Evolutionary conservation across 2,888 invertebrate species (phyloP).

Genomic region (Bombyx huttoni): DNA sequence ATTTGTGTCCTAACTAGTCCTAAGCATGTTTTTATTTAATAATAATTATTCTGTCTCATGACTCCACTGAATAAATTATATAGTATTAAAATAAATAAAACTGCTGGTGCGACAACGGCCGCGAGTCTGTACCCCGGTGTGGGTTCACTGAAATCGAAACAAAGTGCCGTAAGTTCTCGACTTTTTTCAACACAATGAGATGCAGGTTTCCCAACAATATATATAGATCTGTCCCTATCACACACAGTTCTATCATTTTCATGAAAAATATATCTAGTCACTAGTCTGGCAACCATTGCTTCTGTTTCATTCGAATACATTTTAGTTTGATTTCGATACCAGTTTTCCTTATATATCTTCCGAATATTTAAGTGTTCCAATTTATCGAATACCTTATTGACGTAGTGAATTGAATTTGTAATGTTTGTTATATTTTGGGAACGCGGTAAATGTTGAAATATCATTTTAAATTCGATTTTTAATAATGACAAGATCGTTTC

Average conservation of each 20-base stretch:
- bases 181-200: conserved; percentile 40
- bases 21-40: neutral
- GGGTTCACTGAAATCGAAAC: conserved; percentile 48
- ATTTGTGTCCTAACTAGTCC: too few species aligned
- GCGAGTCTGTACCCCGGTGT: conserved; percentile 47
- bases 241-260: conserved; percentile 35
- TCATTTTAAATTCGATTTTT: too few species aligned
- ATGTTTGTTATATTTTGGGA: neutral
- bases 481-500: too few species aligned
- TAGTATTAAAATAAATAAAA: conserved; percentile 49
- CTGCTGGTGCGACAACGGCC: conserved; percentile 49
- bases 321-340: conserved; percentile 21
- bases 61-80: conserved; percentile 58
- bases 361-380: neutral
- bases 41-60: conserved; percentile 45
- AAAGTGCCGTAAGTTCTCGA: conserved; percentile 34
- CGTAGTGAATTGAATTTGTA: neutral
- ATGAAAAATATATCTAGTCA: conserved; percentile 39
- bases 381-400: neutral
- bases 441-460: neutral
- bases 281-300: conserved; percentile 35
- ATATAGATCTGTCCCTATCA: conserved; percentile 40
- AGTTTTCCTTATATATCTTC: conserved; percentile 27
- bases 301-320: conserved; percentile 31
- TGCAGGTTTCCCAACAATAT: conserved; percentile 36